Conservation (phyloP, 1,140 invertebrate species). For the Cydia pomonella region DNA sequence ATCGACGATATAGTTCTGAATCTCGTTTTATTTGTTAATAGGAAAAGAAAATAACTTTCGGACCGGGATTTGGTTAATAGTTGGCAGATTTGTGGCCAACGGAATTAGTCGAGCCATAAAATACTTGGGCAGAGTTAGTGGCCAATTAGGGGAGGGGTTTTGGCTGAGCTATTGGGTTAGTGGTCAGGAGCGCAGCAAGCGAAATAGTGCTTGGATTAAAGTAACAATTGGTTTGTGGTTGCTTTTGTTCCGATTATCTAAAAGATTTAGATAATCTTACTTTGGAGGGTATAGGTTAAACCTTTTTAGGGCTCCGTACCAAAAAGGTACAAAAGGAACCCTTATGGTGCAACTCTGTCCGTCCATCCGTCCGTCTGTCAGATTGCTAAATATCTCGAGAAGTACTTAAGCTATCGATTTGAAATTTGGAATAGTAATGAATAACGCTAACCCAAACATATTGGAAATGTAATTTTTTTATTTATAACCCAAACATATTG, state of each 20-base stretch:
- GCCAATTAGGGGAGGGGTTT: background rate
- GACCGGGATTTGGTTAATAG: constrained; percentile 27
- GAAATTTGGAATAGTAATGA: too few relatives aligned
- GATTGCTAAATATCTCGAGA: too few relatives aligned
- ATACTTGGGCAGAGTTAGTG: constrained; percentile 15
- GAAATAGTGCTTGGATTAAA: background rate
- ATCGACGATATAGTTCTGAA: constrained; percentile 31
- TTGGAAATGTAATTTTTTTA: too few relatives aligned
- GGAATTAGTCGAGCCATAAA: constrained; percentile 24
- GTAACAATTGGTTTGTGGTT: background rate
- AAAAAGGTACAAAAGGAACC: too few relatives aligned
- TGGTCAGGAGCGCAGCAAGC: background rate
- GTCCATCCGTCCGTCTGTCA: too few relatives aligned
- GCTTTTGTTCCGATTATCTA: background rate
- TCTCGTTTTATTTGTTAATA: constrained; percentile 33
- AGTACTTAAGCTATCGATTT: too few relatives aligned
- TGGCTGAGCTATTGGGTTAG: background rate
- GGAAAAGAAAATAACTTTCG: constrained; percentile 25
- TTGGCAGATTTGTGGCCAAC: constrained; percentile 24
- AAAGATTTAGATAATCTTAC: background rate
- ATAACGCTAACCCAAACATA: too few relatives aligned
- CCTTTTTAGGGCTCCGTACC: too few relatives aligned
- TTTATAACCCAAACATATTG: too few relatives aligned
- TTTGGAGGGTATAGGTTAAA: too few relatives aligned
- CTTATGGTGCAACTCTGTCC: too few relatives aligned